These are phyloP conservation scores for Rhopalosiphum nymphaeae DNA, from an alignment of 2,888 invertebrate species.

Conservation along the genomic window DNA sequence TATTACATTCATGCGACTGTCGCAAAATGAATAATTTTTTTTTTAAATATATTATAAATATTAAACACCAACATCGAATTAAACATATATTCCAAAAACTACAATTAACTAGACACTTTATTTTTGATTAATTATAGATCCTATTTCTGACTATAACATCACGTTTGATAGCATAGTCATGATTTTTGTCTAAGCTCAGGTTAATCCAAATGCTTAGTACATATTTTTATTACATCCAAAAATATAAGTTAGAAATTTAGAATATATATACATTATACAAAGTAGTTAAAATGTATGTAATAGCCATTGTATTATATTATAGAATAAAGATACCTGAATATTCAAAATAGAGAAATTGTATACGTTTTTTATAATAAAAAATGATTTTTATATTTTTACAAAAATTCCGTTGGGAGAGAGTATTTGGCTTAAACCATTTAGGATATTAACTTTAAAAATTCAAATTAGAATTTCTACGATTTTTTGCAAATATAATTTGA, in stretches of 20 bases:
- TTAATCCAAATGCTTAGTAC: neutral
- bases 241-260: neutral
- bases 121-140: neutral
- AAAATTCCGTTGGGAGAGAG: too few relatives aligned
- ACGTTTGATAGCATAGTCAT: neutral
- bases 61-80: neutral
- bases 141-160: neutral
- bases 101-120: neutral
- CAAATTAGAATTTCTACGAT: too few relatives aligned
- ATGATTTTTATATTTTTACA: too few relatives aligned
- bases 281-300: neutral
- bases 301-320: too few relatives aligned
- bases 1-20: neutral
- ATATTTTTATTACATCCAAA: neutral
- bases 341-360: too few relatives aligned
- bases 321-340: too few relatives aligned
- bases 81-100: neutral
- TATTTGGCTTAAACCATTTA: too few relatives aligned
- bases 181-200: neutral
- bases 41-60: neutral
- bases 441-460: too few relatives aligned
- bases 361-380: too few relatives aligned
- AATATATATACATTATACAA: neutral
- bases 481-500: too few relatives aligned
- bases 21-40: constrained; percentile 12